Base-by-base conservation (phyloP, 2,797 vertebrate genomes). In the Gila robusta region DNA sequence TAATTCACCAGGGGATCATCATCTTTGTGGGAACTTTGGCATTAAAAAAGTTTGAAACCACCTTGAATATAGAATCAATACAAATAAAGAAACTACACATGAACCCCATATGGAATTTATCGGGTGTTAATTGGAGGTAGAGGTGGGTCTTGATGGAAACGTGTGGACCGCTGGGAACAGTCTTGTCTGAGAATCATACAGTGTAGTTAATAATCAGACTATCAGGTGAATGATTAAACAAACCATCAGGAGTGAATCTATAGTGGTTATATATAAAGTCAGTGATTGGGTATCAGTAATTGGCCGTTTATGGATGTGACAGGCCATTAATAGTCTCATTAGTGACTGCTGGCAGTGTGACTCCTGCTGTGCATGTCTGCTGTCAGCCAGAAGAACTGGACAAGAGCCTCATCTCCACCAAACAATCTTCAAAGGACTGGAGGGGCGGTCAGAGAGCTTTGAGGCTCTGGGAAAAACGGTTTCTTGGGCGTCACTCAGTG, bases 311-410 rank as follows among this genome's bases (percentile, higher is more conserved):
- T 82, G 83, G 71, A 87, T 86, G 83, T 90, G 88, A 87, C 77
- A 79, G 81, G 32, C 81, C 85, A 88, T 86, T 91, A 87, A 84
- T 79, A 82, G 71, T 35, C 85, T 90, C 83, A 89, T 91, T 91
- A 90, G 85, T 26, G 54, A 79, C 79, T 83, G 86, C 17, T 81
- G 83, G 79, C 56, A 21, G 62, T 69, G 70, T 16, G 39, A 37
- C 54, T 83, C 81, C 83, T 81, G 87, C 85, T 85, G 89, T 81
- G 70, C 3, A 59, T 70, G 83, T 79, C 88, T 87, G 83, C 86
- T 83, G 82, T 83, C 79, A 80, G 71, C 44, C 56, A 67, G 44
- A 70, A n/a, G 8, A 81, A 59, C 77, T 41, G 79, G 79, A 89
- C 44, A 79, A 83, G 74, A 66, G 62, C 41, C 64, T 71, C 86